Base-by-base conservation (phyloP, 2,113 vertebrate genomes). In the Chrysochloris asiatica region DNA sequence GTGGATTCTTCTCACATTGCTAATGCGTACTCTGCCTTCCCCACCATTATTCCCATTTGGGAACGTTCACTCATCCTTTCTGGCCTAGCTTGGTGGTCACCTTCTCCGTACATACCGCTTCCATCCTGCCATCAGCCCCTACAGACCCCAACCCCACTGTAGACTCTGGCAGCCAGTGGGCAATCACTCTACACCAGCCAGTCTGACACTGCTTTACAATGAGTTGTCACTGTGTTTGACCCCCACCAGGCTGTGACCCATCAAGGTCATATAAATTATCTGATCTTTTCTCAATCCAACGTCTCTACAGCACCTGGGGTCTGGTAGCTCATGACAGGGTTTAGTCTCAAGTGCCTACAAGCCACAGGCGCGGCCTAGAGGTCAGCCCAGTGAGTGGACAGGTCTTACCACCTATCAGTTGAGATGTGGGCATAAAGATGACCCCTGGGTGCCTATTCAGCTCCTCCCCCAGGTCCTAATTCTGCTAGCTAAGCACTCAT, bases 131-230 rank as follows among this genome's bases (percentile, higher is more conserved):
- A 16, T 43, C 43, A 47, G 22, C 38, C 38, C 21, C 67, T 38
- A 11, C 5, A 56, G 11, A 17, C 26, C 3, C 3, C 22, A 38
- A 14, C 4, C 26, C 26, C n/a, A 4, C 3, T 14, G 28, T 8
- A 17, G 24, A 14, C 12, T 45, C 61, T 77, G 45, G 16, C 0
- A 43, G 71, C 4, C 22, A 21, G 36, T 33, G 9, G 71, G 3
- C 48, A 89, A 10, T 30, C 73, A 38, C 45, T 17, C 16, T n/a
- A 22, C 4, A 4, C 1, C 0, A 21, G 30, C 80, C 48, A 45
- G 45, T 30, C 6, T 38, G 11, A 16, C 73, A 45, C 72, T 21
- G 43, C 43, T 24, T 22, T 24, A 13, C 30, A 38, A 26, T 28
- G 7, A 76, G n/a, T 8, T 13, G n/a, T 43, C 30, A 43, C 52